Conservation (phyloP, 2,113 vertebrate genomes). For the Aplodontia rufa region DNA sequence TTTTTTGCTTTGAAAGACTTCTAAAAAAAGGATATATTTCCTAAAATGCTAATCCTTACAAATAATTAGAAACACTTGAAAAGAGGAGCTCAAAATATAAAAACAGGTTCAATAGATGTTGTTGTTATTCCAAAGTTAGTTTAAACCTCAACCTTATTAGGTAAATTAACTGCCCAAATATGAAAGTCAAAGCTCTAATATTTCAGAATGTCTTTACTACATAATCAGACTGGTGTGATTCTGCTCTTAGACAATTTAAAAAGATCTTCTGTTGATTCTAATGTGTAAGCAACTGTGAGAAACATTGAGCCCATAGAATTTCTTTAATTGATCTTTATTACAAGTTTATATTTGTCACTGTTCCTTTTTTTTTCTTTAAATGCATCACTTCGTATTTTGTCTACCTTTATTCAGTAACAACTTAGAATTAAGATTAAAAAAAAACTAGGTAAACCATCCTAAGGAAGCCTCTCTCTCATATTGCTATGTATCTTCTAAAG, state of each 20-base stretch:
- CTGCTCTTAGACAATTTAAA: not conserved
- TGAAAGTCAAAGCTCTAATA: not conserved
- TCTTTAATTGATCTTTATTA: not conserved
- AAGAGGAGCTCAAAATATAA: not conserved
- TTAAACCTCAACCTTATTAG: not conserved
- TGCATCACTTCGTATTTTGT: not conserved
- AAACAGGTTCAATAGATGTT: not conserved
- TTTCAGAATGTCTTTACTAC: not conserved
- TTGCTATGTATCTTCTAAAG: not conserved
- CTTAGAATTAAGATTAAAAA: not conserved
- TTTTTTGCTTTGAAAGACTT: not conserved
- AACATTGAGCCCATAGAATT: not conserved
- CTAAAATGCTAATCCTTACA: not conserved
- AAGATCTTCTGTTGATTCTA: not conserved
- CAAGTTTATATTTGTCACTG: not conserved
- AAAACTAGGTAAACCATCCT: not conserved
- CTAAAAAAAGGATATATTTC: not conserved
- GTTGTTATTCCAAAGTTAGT: not conserved
- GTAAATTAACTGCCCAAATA: not conserved
- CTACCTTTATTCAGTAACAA: not conserved
- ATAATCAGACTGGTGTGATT: not conserved
- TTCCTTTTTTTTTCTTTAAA: not conserved
- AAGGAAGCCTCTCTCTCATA: not conserved
- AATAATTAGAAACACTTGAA: not conserved
- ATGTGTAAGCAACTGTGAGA: not conserved